Evolutionary conservation across 2,113 vertebrate genomes (phyloP), one percentile per base, ranked within the genome.

Genomic region (Sapajus apella): DNA sequence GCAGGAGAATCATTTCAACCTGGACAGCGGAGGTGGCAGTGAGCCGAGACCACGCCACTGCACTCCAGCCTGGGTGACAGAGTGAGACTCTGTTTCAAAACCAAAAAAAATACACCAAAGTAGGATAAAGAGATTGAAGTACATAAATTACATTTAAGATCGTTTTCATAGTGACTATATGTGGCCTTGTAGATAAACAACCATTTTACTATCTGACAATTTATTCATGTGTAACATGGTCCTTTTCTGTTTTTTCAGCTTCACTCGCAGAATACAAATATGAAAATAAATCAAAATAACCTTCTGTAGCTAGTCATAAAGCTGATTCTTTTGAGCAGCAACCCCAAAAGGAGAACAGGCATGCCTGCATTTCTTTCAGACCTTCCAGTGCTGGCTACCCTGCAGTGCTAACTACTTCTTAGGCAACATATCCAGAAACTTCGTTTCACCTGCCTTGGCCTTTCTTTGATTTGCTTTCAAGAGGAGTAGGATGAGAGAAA

Each of bases 241-340:
- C 20, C 70, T 96, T 88, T 56, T 27, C 45, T 50, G 11, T n/a
- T 64, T 83, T 87, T 76, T 50, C 35, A 84, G 45, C 16, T 76
- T 87, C 30, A 58, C 13, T 79, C 96, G 12, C 14, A 96, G 30
- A 73, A 87, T 86, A 52, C 58, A 90, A 92, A 93, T 93, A 40
- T 43, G 87, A 47, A 96, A 91, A 68, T 94, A 68, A 90, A 86
- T 90, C 50, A 87, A 94, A 93, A 52, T 76, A 75, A 86, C 76
- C 37, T 95, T 94, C 30, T 90, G 0, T 87, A 92, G 32, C 8
- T 52, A 68, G 2, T 84, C 72, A 77, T 50, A 95, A 76, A 58
- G 52, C 56, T 76, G n/a, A 70, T 58, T 68, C 52, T 73, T 58
- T 79, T 94, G 35, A 86, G 52, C 25, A 75, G 66, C 50, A 77